Evolutionary conservation across 1,140 invertebrate genomes (phyloP).

Genomic region (Danaus melanippus): DNA sequence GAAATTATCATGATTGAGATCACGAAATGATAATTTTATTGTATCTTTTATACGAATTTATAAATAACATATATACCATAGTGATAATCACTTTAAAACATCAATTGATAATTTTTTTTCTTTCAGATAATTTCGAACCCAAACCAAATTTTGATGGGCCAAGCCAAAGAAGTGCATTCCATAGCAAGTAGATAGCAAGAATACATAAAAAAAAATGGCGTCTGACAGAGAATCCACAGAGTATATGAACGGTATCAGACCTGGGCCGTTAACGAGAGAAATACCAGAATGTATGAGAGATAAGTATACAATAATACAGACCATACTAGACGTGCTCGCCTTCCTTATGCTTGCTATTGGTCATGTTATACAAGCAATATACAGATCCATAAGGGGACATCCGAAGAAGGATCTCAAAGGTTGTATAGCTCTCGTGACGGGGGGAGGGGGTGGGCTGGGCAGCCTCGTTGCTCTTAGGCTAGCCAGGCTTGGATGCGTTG

Average conservation of each 20-base stretch:
- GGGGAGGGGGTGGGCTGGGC: conserved; percentile 91
- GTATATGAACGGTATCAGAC: conserved; percentile 57
- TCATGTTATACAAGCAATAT: conserved; percentile 70
- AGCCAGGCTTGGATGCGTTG: conserved; percentile 82
- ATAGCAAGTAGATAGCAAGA: conserved; percentile 10
- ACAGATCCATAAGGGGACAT: conserved; percentile 67
- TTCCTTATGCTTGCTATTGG: conserved; percentile 74
- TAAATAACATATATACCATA: too few relatives aligned
- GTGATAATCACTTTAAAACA: too few relatives aligned
- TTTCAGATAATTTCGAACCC: conserved; percentile 8
- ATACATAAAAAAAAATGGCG: conserved; percentile 37
- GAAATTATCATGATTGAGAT: too few relatives aligned
- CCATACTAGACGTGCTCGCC: conserved; percentile 74
- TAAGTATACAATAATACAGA: conserved; percentile 65
- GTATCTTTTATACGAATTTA: too few relatives aligned
- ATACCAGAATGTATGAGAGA: conserved; percentile 65
- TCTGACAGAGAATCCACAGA: conserved; percentile 41
- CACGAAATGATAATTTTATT: too few relatives aligned
- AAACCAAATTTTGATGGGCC: conserved; percentile 6
- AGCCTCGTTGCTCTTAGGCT: conserved; percentile 85
- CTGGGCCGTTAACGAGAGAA: conserved; percentile 56
- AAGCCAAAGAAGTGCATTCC: conserved; percentile 1
- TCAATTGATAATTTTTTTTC: neutral
- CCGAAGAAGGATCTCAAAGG: conserved; percentile 76
- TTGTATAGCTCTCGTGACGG: conserved; percentile 89